Base-by-base conservation (phyloP, 2,797 vertebrate genomes). In the Buceros bicornis region DNA sequence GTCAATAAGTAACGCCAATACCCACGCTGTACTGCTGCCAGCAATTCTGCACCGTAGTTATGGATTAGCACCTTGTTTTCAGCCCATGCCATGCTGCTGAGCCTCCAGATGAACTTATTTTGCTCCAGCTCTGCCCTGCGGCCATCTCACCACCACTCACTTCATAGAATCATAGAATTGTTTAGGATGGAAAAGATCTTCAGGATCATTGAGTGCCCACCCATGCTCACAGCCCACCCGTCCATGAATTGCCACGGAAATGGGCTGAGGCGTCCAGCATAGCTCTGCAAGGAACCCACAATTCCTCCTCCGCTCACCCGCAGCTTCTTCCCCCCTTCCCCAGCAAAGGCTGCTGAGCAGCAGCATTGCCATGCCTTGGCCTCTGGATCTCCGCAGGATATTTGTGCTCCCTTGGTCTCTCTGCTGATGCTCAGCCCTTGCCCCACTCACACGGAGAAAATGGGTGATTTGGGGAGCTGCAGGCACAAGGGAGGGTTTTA, bases 11-110 rank as follows among this genome's bases (percentile, higher is more conserved):
- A 17, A 42, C 4, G 1, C 22, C 2, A 0, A 13, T 13, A 47
- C 29, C 29, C 0, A 1, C 0, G 2, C 37, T 8, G n/a, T 5
- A 13, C 60, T 0, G 1, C 7, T 6, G 1, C 40, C 25, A 25
- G 33, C 13, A 19, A 7, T 22, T 43, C 58, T 15, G 76, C 47
- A 24, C 31, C n/a, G 6, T 0, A 8, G 64, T 2, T 43, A 61
- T 0, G 42, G 47, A 24, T 54, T 43, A 50, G 31, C 6, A 0
- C 40, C 33, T 60, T 60, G 53, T 13, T 45, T 61, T 43, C 29
- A 31, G 73, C 5, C 70, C 11, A 0, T 10, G 35, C n/a, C 4
- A 0, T 21, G 42, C 53, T 70, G 35, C 64, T 29, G 35, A 42
- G 53, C 31, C 24, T 25, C 42, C 70, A 71, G 48, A 19, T 8